Conservation (phyloP, 2,888 invertebrate genomes). For the Celastrina argiolus region DNA sequence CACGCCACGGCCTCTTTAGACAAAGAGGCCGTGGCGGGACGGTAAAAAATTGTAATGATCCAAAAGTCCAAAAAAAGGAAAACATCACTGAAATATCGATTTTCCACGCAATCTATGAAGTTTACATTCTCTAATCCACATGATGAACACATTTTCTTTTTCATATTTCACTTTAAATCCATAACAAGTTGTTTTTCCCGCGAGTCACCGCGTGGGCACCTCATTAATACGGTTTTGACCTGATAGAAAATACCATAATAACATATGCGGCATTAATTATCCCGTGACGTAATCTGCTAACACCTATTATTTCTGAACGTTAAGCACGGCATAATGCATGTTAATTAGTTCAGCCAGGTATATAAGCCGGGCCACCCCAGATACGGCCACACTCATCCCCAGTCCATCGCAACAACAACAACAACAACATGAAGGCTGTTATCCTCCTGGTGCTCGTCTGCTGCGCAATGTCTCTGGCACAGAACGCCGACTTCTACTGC, state of each 20-base stretch:
- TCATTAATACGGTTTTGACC: slow-evolving; percentile 8
- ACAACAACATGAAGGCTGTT: slow-evolving; percentile 20
- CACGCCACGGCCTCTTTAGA: too few species aligned
- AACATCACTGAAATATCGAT: too few species aligned
- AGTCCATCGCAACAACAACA: slow-evolving; percentile 10
- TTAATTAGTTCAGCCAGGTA: slow-evolving; percentile 20
- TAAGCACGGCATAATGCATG: slow-evolving; percentile 21
- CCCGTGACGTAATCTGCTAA: slow-evolving; percentile 10
- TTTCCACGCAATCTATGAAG: too few species aligned
- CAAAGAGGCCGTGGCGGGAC: too few species aligned
- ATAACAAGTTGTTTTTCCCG: too few species aligned
- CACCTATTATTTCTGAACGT: slow-evolving; percentile 11
- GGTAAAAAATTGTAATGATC: too few species aligned
- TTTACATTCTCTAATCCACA: too few species aligned
- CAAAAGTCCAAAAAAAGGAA: too few species aligned
- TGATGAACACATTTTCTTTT: too few species aligned
- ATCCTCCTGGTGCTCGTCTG: slow-evolving; percentile 18
- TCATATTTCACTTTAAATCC: too few species aligned
- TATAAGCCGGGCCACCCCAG: slow-evolving; percentile 18
- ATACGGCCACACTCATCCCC: background rate
- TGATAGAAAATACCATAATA: slow-evolving; percentile 4
- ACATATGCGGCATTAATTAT: slow-evolving; percentile 10
- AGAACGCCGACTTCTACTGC: slow-evolving; percentile 25
- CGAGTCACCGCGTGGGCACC: background rate
- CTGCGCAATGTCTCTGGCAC: slow-evolving; percentile 1